Conservation (phyloP, 2,797 vertebrate genomes). For the Sebastes hubbsi region DNA sequence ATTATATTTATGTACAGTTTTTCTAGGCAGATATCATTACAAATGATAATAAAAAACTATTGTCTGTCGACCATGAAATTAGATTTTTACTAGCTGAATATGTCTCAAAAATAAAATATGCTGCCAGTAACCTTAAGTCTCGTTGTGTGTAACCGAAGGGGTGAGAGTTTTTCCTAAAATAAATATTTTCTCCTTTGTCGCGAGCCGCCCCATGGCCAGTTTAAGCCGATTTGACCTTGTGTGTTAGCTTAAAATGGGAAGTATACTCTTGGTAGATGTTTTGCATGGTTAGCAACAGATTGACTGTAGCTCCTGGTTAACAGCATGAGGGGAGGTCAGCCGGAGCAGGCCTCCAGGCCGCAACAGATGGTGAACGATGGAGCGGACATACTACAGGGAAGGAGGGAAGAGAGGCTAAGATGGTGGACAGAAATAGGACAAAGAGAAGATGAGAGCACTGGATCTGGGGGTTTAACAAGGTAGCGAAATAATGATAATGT, state of each 20-base stretch:
- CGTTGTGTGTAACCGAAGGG: neutral
- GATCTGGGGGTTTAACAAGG: neutral
- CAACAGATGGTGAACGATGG: conserved; percentile 44
- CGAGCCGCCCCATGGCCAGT: neutral
- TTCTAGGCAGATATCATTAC: neutral
- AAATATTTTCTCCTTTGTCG: neutral
- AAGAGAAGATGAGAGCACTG: neutral
- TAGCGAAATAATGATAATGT: conserved; percentile 1
- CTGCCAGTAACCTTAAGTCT: neutral
- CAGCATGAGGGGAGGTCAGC: conserved; percentile 46
- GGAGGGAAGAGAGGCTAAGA: neutral
- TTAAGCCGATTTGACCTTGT: conserved; percentile 2
- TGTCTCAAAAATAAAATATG: neutral
- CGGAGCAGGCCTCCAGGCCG: conserved; percentile 20
- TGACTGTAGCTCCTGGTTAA: conserved; percentile 29
- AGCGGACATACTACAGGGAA: neutral
- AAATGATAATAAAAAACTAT: neutral
- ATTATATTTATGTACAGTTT: neutral
- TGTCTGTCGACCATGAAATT: neutral
- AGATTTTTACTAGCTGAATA: neutral
- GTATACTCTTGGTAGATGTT: conserved; percentile 7
- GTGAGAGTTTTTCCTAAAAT: neutral
- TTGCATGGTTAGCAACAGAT: conserved; percentile 42
- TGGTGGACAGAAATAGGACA: neutral
- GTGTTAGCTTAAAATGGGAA: neutral